Base-by-base conservation (phyloP, 2,888 invertebrate species). In the Lathronympha strigana region DNA sequence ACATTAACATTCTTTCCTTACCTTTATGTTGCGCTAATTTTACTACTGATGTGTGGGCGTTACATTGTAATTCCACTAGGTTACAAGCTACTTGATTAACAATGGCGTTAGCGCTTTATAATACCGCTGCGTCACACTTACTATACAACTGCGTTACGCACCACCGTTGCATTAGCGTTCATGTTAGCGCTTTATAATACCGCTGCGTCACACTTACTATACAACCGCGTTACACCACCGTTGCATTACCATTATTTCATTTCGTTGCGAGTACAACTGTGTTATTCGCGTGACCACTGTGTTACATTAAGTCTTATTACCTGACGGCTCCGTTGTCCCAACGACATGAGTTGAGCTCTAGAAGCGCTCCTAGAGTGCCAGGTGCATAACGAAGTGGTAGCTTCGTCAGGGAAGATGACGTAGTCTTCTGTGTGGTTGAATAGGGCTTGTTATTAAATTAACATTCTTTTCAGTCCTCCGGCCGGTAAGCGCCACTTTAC, bases 391-490 rank as follows among this genome's bases (percentile, higher is more conserved):
- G 98, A 99, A 0, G 98, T 98, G 0, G 99, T 99, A 0, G 98
- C 98, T 84, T 99, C 99, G 80, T 99, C 99, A 0, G 99, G 99
- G 81, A 98, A 99, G 85, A 99, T 93, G 0, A 99, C 98, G 82
- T 97, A 99, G 88, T 99, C 99, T 86, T 99, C 99, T 0, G 99
- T 99, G 81, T 99, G 99, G 89, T 99, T 99, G 86, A 99, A 99
- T 11, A 97, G 96, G 0, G 98, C 98, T 79, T 98, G 13, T 36
- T 3, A n/a, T n/a, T 13, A 13, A 36, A 1, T 11, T 36, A 11
- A 13, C 3, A 13, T 36, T 13, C 1, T 13, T n/a, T n/a, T n/a
- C n/a, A n/a, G n/a, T n/a, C n/a, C n/a, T n/a, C n/a, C n/a, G n/a
- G n/a, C n/a, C n/a, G n/a, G n/a, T n/a, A n/a, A n/a, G n/a, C n/a